These are phyloP conservation scores for Octodonta nipae DNA, from an alignment of 2,888 invertebrate species.

Conservation along the genomic window DNA sequence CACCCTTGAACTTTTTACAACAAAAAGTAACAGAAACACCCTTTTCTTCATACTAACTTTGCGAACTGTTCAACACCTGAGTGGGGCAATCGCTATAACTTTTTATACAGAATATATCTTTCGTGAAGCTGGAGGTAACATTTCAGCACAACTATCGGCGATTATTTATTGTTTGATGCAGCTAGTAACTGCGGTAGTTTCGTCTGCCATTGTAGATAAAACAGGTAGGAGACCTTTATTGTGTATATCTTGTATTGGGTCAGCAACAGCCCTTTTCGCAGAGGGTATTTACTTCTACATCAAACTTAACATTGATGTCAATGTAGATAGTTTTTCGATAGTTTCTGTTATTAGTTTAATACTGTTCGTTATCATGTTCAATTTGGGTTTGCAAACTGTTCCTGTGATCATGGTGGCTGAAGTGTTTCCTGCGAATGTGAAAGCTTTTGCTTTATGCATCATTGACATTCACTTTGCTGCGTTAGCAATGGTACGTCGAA, in stretches of 20 bases:
- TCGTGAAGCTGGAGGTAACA: conserved; percentile 23
- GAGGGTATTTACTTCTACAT: conserved; percentile 35
- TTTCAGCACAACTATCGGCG: conserved; percentile 28
- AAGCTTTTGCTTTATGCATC: conserved; percentile 39
- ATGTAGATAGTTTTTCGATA: conserved; percentile 18
- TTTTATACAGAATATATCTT: conserved; percentile 31
- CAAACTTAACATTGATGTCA: conserved; percentile 21
- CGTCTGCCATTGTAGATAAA: conserved; percentile 44
- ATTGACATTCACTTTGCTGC: conserved; percentile 6
- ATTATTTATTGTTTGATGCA: conserved; percentile 31
- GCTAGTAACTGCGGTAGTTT: conserved; percentile 1
- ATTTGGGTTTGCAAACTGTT: conserved; percentile 55
- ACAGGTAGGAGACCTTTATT: conserved; percentile 49
- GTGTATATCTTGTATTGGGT: conserved; percentile 38
- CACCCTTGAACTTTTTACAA: conserved; percentile 34
- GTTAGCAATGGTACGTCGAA: neutral
- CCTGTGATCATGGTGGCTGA: conserved; percentile 61
- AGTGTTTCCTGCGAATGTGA: conserved; percentile 50
- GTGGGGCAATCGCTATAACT: conserved; percentile 33
- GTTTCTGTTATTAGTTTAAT: conserved; percentile 21
- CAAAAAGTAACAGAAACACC: conserved; percentile 21
- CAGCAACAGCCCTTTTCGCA: conserved; percentile 31
- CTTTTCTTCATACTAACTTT: conserved; percentile 30
- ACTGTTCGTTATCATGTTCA: conserved; percentile 35
- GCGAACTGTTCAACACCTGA: conserved; percentile 37